These are phyloP conservation scores for Phortica okadai DNA, from an alignment of 2,888 invertebrate species.

Conservation along the genomic window DNA sequence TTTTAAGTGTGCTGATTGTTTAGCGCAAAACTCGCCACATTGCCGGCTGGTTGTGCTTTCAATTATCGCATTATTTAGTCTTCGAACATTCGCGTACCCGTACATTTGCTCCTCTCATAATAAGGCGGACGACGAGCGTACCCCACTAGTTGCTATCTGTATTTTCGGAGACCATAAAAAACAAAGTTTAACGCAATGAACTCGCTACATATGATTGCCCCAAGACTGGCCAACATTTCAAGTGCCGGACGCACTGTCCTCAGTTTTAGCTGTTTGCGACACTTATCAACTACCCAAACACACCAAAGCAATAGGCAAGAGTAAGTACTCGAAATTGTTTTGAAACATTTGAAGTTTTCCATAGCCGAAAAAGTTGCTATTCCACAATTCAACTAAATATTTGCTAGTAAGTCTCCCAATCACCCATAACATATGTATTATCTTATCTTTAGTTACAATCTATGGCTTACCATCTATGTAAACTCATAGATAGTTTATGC, in stretches of 20 bases:
- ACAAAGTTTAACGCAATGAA: background rate
- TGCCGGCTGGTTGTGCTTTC: background rate
- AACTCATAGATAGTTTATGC: too few species aligned
- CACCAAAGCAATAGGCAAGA: background rate
- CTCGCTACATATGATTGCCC: background rate
- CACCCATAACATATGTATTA: too few species aligned
- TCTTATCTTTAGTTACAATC: too few species aligned
- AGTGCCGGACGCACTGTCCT: background rate
- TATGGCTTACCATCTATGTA: too few species aligned
- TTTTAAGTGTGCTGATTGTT: background rate
- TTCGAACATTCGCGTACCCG: too few species aligned
- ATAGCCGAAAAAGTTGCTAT: too few species aligned
- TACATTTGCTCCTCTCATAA: too few species aligned
- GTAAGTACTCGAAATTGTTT: background rate
- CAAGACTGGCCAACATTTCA: background rate
- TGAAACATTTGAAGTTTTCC: too few species aligned
- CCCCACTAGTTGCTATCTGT: background rate
- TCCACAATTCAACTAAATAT: too few species aligned
- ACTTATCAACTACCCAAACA: background rate
- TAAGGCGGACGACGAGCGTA: too few species aligned
- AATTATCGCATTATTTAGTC: background rate
- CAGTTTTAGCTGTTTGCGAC: background rate
- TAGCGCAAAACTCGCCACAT: background rate
- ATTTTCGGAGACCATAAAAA: background rate
- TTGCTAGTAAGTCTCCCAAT: too few species aligned